Percentiles rank a stretch among this genome's conserved stretches.
Evolutionary conservation across 2,888 invertebrate species (phyloP).

Genomic region (Carterocephalus palaemon): DNA sequence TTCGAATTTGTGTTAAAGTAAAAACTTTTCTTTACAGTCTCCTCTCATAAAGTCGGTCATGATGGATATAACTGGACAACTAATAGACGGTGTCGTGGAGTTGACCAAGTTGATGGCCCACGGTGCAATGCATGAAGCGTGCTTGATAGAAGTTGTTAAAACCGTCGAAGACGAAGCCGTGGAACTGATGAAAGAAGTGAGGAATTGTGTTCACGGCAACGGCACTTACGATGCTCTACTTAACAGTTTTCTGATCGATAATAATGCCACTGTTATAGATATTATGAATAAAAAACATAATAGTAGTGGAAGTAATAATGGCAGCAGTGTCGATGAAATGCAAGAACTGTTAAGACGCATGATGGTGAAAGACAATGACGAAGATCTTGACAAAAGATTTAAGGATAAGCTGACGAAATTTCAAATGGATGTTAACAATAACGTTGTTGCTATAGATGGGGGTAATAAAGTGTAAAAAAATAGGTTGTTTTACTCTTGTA

Average conservation of each 20-base stretch:
- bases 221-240: slow-evolving; percentile 38
- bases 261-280: slow-evolving; percentile 64
- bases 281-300: slow-evolving; percentile 27
- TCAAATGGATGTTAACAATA: slow-evolving; percentile 43
- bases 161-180: slow-evolving; percentile 64
- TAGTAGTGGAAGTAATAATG: slow-evolving; percentile 20
- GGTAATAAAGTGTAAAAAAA: slow-evolving; percentile 25
- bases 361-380: slow-evolving; percentile 41
- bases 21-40: slow-evolving; percentile 58
- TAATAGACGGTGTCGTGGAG: slow-evolving; percentile 61
- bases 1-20: neutral
- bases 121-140: slow-evolving; percentile 74
- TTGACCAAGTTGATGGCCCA: slow-evolving; percentile 69
- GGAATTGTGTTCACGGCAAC: slow-evolving; percentile 47
- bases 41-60: slow-evolving; percentile 62
- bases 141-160: slow-evolving; percentile 67
- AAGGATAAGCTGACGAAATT: slow-evolving; percentile 44
- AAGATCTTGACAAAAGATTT: slow-evolving; percentile 42
- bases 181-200: slow-evolving; percentile 44
- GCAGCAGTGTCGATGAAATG: slow-evolving; percentile 41
- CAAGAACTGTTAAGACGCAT: slow-evolving; percentile 51
- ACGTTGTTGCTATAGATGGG: slow-evolving; percentile 36
- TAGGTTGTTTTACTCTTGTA: too few relatives aligned
- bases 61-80: slow-evolving; percentile 64
- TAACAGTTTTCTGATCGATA: slow-evolving; percentile 42